Conservation (phyloP, 2,888 invertebrate species). For the Augiades crinisus region DNA sequence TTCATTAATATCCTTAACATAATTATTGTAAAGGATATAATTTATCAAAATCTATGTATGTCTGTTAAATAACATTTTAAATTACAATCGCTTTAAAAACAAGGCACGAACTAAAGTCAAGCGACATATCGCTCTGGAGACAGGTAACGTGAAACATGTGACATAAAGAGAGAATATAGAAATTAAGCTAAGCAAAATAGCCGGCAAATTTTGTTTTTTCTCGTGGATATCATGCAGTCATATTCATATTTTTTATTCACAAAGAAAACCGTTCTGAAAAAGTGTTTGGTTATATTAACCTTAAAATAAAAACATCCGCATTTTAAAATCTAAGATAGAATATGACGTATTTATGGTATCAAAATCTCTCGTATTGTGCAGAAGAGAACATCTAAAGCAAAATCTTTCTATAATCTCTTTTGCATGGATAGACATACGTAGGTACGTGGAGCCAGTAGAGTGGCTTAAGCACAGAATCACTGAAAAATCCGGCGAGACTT, state of each 20-base stretch:
- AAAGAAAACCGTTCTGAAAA: no score
- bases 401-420: not conserved
- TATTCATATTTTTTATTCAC: no score
- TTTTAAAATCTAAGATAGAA: no score
- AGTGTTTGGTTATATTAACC: no score
- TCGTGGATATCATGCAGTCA: no score
- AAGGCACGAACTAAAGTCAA: no score
- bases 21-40: no score
- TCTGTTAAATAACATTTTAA: no score
- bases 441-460: not conserved
- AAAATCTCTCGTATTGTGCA: not conserved
- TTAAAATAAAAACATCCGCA: no score
- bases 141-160: not conserved
- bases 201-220: no score
- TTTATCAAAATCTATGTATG: no score
- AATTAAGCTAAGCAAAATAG: not conserved
- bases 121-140: not conserved
- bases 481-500: constrained; percentile 42
- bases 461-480: constrained; percentile 30
- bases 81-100: not conserved
- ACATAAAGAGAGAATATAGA: not conserved
- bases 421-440: not conserved
- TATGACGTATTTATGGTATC: not conserved
- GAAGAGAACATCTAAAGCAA: not conserved
- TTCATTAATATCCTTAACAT: no score